Evolutionary conservation across 2,113 vertebrate genomes (phyloP).

Genomic region (Peromyscus maniculatus): DNA sequence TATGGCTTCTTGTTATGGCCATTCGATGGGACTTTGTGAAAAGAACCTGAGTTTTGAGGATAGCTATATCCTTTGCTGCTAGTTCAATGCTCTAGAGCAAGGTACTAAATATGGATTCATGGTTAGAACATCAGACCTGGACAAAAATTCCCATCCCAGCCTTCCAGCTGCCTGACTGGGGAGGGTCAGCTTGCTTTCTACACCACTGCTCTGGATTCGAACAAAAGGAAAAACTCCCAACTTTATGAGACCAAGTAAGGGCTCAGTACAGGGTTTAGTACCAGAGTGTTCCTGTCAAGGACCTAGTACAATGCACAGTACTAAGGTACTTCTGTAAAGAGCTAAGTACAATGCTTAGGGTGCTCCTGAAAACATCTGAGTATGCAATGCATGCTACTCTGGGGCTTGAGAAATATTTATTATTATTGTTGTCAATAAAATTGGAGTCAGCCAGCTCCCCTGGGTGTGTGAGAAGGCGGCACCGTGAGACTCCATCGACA

Average conservation of each 20-base stretch:
- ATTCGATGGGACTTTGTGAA: not conserved
- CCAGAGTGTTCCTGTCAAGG: not conserved
- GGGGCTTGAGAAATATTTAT: not conserved
- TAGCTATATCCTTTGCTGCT: not conserved
- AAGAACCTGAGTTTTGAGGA: not conserved
- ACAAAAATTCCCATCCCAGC: not conserved
- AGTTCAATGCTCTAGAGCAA: not conserved
- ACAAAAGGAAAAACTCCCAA: not conserved
- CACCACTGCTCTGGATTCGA: not conserved
- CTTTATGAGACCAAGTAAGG: not conserved
- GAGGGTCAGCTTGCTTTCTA: not conserved
- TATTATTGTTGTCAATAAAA: constrained; percentile 31
- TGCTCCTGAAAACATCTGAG: not conserved
- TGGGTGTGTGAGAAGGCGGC: not conserved
- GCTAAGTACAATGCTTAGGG: not conserved
- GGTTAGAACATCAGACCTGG: not conserved
- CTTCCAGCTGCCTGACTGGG: not conserved
- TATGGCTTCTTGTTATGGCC: no score
- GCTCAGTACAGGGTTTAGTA: not conserved
- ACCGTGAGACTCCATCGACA: not conserved
- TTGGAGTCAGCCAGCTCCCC: not conserved
- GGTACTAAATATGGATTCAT: not conserved
- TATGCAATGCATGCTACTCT: not conserved
- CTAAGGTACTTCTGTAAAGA: not conserved
- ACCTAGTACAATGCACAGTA: not conserved